phyloP scores from a whole-genome alignment of 1,140 invertebrate species.

The Brachionus manjavacas region DNA sequence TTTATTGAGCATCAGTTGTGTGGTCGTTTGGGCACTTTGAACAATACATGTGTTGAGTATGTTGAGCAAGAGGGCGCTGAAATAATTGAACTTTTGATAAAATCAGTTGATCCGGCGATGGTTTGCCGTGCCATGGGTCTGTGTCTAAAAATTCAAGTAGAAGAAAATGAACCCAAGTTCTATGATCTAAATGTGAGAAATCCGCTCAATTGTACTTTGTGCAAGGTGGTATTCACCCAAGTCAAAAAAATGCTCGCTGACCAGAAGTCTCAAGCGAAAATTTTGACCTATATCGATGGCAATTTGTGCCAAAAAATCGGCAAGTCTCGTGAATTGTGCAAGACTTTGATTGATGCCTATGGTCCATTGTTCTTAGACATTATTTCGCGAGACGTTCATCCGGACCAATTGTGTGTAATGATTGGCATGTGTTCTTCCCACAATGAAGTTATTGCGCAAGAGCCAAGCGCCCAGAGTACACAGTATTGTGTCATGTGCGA shows the following conservation, averaged over 20 bases:
- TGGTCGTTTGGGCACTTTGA: conserved; percentile 29
- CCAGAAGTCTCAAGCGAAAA: conserved; percentile 24
- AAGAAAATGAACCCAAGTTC: background rate
- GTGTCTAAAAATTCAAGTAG: conserved; percentile 4
- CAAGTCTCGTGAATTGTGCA: conserved; percentile 21
- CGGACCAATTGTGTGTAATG: conserved; percentile 15
- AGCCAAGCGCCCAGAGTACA: background rate
- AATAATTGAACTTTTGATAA: background rate
- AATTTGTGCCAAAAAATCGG: conserved; percentile 39
- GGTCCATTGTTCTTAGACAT: conserved; percentile 30
- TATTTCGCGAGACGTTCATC: conserved; percentile 21
- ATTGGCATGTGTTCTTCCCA: conserved; percentile 16
- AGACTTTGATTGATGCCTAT: conserved; percentile 23
- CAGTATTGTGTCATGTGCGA: conserved; percentile 28
- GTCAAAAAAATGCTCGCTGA: conserved; percentile 29
- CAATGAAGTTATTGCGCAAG: background rate
- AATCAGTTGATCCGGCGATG: conserved; percentile 4
- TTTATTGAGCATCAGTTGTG: conserved; percentile 31
- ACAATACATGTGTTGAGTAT: conserved; percentile 13
- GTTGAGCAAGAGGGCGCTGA: conserved; percentile 19
- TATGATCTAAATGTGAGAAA: conserved; percentile 22
- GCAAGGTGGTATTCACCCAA: conserved; percentile 19
- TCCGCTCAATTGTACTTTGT: conserved; percentile 26
- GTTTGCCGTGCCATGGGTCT: conserved; percentile 18
- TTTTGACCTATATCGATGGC: background rate